Conservation (phyloP, 92 coral and sea anemone species). For the Epizoanthus ramosus region DNA sequence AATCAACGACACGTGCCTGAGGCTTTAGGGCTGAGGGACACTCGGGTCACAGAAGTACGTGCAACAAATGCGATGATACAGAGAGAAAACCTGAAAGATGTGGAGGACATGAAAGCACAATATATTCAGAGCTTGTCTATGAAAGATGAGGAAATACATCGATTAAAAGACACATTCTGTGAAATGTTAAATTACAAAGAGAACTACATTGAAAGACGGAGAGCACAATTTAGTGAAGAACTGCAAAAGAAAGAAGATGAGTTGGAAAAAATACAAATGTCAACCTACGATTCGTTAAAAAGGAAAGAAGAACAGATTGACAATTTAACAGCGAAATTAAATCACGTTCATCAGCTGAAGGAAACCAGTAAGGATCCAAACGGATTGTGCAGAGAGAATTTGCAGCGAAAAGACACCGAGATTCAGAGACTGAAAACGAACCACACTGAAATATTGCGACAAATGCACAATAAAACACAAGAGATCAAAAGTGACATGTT, state of each 20-base stretch:
- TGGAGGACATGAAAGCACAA: slow-evolving; percentile 23
- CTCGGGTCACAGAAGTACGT: background rate
- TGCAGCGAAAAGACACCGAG: slow-evolving; percentile 3
- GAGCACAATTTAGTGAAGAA: background rate
- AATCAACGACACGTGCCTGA: background rate
- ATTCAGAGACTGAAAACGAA: slow-evolving; percentile 18
- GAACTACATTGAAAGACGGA: slow-evolving; percentile 8
- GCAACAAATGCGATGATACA: background rate
- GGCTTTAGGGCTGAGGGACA: background rate
- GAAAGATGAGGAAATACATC: slow-evolving; percentile 5
- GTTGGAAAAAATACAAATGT: background rate
- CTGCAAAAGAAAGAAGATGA: slow-evolving; percentile 10
- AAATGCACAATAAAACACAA: background rate
- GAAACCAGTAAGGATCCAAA: background rate
- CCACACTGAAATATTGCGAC: background rate
- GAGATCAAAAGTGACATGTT: background rate
- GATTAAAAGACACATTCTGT: slow-evolving; percentile 7
- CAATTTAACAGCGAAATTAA: slow-evolving; percentile 6
- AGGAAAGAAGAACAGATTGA: slow-evolving; percentile 8
- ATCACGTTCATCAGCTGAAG: background rate
- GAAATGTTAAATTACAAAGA: background rate
- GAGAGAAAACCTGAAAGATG: slow-evolving; percentile 9
- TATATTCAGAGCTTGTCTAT: background rate
- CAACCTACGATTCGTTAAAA: slow-evolving; percentile 5
- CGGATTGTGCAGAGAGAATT: background rate